Evolutionary conservation across 2,113 vertebrate species (phyloP).

Genomic region (Xenopus borealis): DNA sequence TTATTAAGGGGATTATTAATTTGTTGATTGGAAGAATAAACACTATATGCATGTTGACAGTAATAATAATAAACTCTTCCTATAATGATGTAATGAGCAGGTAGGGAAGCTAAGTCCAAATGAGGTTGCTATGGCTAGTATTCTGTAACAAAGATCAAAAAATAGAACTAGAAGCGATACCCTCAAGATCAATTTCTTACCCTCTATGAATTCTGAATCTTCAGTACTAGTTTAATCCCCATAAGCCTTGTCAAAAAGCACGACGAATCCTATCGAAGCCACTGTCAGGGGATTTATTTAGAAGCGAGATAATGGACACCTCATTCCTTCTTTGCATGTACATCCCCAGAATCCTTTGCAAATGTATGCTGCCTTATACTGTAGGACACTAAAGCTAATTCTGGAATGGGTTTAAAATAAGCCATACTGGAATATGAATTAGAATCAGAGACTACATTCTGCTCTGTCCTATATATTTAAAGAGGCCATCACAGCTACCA

Average conservation of each 20-base stretch:
- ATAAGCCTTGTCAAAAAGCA: slow-evolving; percentile 40
- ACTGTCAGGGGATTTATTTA: slow-evolving; percentile 40
- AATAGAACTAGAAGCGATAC: background rate
- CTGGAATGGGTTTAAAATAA: slow-evolving; percentile 45
- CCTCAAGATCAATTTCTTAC: background rate
- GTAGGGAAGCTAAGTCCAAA: no score
- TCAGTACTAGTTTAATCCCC: slow-evolving; percentile 25
- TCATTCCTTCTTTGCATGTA: slow-evolving; percentile 31
- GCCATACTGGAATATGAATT: slow-evolving; percentile 42
- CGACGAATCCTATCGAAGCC: slow-evolving; percentile 34
- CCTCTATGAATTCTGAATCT: slow-evolving; percentile 28
- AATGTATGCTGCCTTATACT: slow-evolving; percentile 15
- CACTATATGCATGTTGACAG: no score
- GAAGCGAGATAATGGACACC: slow-evolving; percentile 37
- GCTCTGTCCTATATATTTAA: slow-evolving; percentile 43
- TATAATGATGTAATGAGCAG: no score
- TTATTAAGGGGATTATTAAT: no score
- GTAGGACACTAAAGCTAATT: slow-evolving; percentile 39
- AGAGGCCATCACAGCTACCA: slow-evolving; percentile 36
- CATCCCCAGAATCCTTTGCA: slow-evolving; percentile 44
- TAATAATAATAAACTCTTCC: no score
- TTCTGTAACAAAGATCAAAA: background rate
- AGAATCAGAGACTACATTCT: slow-evolving; percentile 38
- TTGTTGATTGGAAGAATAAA: no score
- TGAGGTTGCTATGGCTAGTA: no score